Percentiles rank a stretch among this genome's conserved stretches.
Conservation (phyloP, 2,797 vertebrate genomes). For the Acomys russatus region DNA sequence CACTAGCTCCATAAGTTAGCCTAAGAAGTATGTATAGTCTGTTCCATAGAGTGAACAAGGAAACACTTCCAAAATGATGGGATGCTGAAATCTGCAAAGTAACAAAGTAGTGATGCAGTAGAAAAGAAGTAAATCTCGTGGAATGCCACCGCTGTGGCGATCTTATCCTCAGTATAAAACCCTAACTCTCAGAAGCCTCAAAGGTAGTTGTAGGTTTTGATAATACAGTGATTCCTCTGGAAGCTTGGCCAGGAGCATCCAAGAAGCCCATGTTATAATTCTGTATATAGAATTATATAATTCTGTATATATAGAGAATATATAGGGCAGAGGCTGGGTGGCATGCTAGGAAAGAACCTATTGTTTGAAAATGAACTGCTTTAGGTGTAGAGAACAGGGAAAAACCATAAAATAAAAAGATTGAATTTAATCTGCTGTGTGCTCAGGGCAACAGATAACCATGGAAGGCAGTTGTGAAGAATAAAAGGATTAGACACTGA, state of each 20-base stretch:
- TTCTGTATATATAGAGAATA: background rate
- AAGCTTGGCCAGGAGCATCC: background rate
- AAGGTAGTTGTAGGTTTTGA: background rate
- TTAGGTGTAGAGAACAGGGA: background rate
- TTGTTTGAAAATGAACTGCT: background rate
- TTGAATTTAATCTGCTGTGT: background rate
- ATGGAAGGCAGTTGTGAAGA: background rate
- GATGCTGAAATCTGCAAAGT: background rate
- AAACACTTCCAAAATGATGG: background rate
- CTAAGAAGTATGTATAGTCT: background rate
- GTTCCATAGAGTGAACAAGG: background rate
- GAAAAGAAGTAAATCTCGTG: background rate
- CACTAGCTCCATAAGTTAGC: background rate
- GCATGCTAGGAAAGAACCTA: background rate
- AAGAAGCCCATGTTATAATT: background rate
- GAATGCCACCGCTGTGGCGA: background rate
- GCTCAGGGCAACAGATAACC: background rate
- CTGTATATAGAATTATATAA: no score
- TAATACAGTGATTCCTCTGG: background rate
- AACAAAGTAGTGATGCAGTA: background rate
- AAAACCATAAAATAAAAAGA: background rate
- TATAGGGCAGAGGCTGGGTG: background rate
- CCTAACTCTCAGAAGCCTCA: background rate
- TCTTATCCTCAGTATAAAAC: background rate
- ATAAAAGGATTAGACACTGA: background rate